Conservation (phyloP, 1,140 invertebrate species). For the Ptiloglossa arizonensis region DNA sequence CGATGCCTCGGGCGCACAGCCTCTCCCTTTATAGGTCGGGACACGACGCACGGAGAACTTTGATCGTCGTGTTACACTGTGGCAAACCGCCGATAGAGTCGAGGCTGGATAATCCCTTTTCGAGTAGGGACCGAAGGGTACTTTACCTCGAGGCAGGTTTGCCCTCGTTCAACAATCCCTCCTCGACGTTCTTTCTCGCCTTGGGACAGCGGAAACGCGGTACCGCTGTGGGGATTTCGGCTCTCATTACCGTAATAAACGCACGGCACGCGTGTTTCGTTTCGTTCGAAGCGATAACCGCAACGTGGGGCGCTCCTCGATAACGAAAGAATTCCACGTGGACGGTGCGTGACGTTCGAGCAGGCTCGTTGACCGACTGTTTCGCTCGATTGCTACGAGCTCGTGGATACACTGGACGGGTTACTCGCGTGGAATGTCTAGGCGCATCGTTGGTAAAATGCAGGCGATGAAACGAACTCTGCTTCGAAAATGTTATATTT, state of each 20-base stretch:
- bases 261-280: conserved; percentile 13
- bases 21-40: conserved; percentile 53
- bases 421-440: too few relatives aligned
- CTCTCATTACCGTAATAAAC: conserved; percentile 32
- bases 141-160: conserved; percentile 44
- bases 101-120: conserved; percentile 63
- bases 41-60: conserved; percentile 56
- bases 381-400: too few relatives aligned
- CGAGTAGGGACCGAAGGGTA: conserved; percentile 57
- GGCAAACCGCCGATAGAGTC: conserved; percentile 61
- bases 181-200: conserved; percentile 53
- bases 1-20: conserved; percentile 38
- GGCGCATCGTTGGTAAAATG: too few relatives aligned
- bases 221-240: not conserved
- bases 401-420: too few relatives aligned
- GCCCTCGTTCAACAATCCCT: conserved; percentile 47
- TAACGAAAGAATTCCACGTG: not conserved
- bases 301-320: not conserved
- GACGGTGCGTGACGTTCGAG: too few relatives aligned
- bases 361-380: too few relatives aligned
- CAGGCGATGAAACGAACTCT: too few relatives aligned
- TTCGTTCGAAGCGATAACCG: too few relatives aligned
- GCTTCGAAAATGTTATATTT: too few relatives aligned
- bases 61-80: conserved; percentile 64
- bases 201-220: conserved; percentile 28